Evolutionary conservation across 2,888 invertebrate genomes (phyloP).

Genomic region (Diadromus collaris): DNA sequence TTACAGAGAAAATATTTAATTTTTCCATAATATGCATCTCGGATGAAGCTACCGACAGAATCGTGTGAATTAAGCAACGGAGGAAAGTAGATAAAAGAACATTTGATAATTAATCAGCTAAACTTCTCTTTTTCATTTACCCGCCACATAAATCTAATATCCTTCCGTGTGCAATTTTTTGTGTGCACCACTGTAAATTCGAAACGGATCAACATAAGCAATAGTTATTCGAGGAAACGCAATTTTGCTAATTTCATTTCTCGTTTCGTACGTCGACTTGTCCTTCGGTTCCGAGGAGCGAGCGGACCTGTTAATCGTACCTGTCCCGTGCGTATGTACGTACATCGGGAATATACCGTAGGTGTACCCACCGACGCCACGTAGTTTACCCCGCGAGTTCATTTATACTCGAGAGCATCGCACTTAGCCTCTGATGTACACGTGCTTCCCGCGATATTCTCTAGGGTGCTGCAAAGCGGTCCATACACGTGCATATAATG

Average conservation of each 20-base stretch:
- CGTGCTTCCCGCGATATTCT: conserved; percentile 46
- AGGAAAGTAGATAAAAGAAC: neutral
- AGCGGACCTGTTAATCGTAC: conserved; percentile 43
- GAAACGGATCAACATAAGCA: neutral
- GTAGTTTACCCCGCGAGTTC: conserved; percentile 54
- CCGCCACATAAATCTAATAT: neutral
- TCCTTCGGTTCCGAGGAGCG: neutral
- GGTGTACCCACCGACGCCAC: conserved; percentile 43
- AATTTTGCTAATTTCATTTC: conserved; percentile 3
- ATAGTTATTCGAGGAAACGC: neutral
- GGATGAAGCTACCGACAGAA: no score
- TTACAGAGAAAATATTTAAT: neutral
- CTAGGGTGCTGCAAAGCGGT: conserved; percentile 17
- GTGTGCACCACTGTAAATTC: neutral
- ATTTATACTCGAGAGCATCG: conserved; percentile 61
- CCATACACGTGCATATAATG: neutral
- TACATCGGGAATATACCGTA: conserved; percentile 42
- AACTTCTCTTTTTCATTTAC: neutral
- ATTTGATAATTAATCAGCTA: no score
- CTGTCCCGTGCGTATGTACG: conserved; percentile 36
- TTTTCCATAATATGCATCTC: neutral
- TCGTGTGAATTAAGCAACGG: no score
- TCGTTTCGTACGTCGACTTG: neutral
- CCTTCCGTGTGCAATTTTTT: neutral
- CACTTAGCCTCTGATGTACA: conserved; percentile 50